Percentiles rank a stretch among this genome's conserved stretches.
Evolutionary conservation across 2,797 vertebrate genomes (phyloP).

Genomic region (Lepilemur ruficaudatus): DNA sequence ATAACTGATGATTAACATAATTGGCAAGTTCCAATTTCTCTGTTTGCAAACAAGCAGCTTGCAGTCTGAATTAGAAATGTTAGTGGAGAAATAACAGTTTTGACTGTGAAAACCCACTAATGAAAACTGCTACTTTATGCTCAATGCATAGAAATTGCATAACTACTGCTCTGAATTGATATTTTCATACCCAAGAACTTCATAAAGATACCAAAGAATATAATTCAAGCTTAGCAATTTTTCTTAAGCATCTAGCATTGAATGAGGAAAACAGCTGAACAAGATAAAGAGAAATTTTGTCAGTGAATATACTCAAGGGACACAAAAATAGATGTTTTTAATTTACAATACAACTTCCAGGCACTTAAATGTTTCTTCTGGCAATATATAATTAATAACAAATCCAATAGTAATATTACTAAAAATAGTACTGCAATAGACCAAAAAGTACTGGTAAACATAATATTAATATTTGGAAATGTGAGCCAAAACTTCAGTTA

Average conservation of each 20-base stretch:
- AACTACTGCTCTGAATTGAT: slow-evolving; percentile 50
- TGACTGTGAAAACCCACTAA: slow-evolving; percentile 72
- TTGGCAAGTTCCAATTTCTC: slow-evolving; percentile 64
- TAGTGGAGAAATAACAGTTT: slow-evolving; percentile 69
- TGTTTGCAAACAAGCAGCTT: slow-evolving; percentile 76
- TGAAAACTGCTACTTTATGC: slow-evolving; percentile 72
- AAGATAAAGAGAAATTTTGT: background rate
- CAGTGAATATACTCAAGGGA: background rate
- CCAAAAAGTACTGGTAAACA: background rate
- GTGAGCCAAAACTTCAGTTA: background rate
- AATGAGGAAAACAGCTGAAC: background rate
- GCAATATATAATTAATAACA: background rate
- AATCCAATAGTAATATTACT: background rate
- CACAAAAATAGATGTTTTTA: background rate
- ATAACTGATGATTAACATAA: slow-evolving; percentile 70
- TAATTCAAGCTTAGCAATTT: slow-evolving; percentile 33
- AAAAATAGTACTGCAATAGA: background rate
- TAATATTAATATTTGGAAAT: background rate
- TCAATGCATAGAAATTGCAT: slow-evolving; percentile 68
- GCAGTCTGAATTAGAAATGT: slow-evolving; percentile 67
- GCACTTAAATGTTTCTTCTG: background rate
- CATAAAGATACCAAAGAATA: slow-evolving; percentile 6
- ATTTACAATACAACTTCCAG: background rate
- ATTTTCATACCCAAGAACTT: slow-evolving; percentile 46
- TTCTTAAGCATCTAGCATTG: slow-evolving; percentile 1